Evolutionary conservation across 2,113 vertebrate genomes (phyloP).

Genomic region (Tonatia bakeri): DNA sequence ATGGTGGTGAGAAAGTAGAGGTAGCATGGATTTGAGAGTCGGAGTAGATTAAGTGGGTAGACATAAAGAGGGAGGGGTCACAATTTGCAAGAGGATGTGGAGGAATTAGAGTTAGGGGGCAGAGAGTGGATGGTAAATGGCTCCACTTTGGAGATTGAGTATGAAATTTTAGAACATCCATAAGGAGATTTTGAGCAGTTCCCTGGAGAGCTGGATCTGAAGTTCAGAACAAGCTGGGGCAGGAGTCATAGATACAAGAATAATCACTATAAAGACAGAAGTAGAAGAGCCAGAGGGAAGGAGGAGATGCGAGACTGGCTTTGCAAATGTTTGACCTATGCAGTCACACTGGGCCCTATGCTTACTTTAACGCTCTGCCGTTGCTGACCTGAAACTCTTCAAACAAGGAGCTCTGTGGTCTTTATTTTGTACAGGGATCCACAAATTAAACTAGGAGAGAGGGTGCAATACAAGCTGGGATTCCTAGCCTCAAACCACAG

Average conservation of each 20-base stretch:
- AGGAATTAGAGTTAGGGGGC: neutral
- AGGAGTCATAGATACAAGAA: neutral
- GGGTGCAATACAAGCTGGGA: neutral
- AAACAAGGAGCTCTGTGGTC: neutral
- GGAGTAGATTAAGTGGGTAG: neutral
- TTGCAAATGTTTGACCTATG: neutral
- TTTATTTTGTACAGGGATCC: neutral
- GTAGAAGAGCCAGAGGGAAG: neutral
- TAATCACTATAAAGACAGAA: neutral
- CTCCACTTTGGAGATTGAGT: conserved; percentile 17
- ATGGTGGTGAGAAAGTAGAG: neutral
- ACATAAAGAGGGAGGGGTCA: neutral
- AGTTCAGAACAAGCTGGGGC: neutral
- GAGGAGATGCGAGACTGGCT: neutral
- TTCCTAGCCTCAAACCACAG: neutral
- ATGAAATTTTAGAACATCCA: neutral
- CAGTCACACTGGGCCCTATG: neutral
- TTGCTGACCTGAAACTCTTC: neutral
- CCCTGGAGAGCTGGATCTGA: neutral
- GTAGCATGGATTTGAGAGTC: neutral
- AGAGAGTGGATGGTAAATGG: neutral
- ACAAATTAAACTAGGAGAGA: neutral
- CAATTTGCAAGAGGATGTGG: neutral
- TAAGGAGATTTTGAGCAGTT: neutral
- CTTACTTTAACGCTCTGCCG: neutral